phyloP scores from a whole-genome alignment of 2,797 vertebrate species.

The Enteromius paludinosus region DNA sequence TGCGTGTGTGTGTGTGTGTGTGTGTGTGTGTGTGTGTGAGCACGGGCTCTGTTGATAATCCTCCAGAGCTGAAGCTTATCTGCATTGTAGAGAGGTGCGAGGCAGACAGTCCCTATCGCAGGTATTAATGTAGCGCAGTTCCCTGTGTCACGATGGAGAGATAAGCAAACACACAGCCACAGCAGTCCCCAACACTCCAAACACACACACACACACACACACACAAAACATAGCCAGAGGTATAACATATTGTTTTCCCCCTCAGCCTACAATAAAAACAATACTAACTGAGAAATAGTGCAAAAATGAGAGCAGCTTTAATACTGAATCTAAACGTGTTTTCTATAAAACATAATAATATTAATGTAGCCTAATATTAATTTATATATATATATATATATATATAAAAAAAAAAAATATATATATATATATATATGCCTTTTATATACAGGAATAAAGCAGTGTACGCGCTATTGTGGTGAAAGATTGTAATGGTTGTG shows the following conservation, averaged over 20 bases:
- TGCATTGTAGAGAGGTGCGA: slow-evolving; percentile 69
- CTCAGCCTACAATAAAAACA: slow-evolving; percentile 30
- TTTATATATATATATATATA: background rate
- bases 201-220: slow-evolving; percentile 68
- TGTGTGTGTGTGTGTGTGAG: slow-evolving; percentile 45
- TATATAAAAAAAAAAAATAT: too few relatives aligned
- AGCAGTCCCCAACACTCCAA: slow-evolving; percentile 66
- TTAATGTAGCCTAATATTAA: background rate
- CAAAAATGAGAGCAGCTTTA: background rate
- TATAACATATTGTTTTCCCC: slow-evolving; percentile 49
- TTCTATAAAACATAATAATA: background rate
- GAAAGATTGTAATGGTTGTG: slow-evolving; percentile 6
- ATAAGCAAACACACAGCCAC: slow-evolving; percentile 61
- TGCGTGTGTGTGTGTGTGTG: slow-evolving; percentile 43
- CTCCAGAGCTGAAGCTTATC: slow-evolving; percentile 67
- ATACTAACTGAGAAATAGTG: slow-evolving; percentile 11
- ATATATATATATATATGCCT: background rate
- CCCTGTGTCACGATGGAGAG: slow-evolving; percentile 66
- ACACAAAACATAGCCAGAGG: slow-evolving; percentile 56
- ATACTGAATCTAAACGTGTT: background rate
- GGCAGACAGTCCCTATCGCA: slow-evolving; percentile 70
- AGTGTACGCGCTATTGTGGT: background rate
- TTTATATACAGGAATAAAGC: background rate
- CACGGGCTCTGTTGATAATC: slow-evolving; percentile 63
- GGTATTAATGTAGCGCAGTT: slow-evolving; percentile 71